Conservation (phyloP, 2,888 invertebrate genomes). For the Volucella inanis region DNA sequence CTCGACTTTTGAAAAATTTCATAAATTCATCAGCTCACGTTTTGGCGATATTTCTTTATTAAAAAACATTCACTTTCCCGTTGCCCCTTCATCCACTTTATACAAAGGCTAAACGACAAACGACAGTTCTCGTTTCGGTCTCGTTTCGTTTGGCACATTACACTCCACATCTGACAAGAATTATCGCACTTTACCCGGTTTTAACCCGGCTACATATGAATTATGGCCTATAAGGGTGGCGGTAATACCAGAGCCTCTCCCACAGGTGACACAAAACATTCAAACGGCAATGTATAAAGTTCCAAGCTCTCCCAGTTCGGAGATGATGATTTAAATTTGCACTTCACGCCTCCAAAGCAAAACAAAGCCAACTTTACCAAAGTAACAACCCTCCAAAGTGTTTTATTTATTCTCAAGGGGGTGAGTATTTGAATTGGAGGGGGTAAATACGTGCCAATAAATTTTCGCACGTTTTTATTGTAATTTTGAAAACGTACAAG, state of each 20-base stretch:
- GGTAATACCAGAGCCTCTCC: slow-evolving; percentile 26
- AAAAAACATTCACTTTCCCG: slow-evolving; percentile 75
- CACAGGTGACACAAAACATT: slow-evolving; percentile 75
- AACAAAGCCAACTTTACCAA: slow-evolving; percentile 19
- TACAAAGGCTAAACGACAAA: slow-evolving; percentile 5
- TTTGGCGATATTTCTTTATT: slow-evolving; percentile 80
- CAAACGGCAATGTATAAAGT: slow-evolving; percentile 27
- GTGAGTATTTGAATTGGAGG: slow-evolving; percentile 75
- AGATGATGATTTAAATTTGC: slow-evolving; percentile 69
- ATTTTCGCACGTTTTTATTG: slow-evolving; percentile 83
- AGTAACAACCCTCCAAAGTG: slow-evolving; percentile 54
- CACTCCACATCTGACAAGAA: slow-evolving; percentile 77
- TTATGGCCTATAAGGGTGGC: slow-evolving; percentile 49
- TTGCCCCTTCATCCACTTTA: neutral
- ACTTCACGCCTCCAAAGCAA: slow-evolving; percentile 69
- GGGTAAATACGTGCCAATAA: slow-evolving; percentile 78
- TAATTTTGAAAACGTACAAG: slow-evolving; percentile 78
- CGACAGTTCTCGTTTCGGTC: slow-evolving; percentile 67
- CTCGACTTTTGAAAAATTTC: slow-evolving; percentile 41
- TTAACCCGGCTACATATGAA: slow-evolving; percentile 72
- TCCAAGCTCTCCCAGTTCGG: neutral
- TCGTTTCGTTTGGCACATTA: slow-evolving; percentile 78
- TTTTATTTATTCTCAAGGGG: slow-evolving; percentile 61
- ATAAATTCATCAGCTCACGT: slow-evolving; percentile 77
- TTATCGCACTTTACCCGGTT: slow-evolving; percentile 76